A percentile compares a stretch with the other conserved stretches of the same genome.
Conservation (phyloP, 2,113 vertebrate genomes). For the Zosterops lateralis region DNA sequence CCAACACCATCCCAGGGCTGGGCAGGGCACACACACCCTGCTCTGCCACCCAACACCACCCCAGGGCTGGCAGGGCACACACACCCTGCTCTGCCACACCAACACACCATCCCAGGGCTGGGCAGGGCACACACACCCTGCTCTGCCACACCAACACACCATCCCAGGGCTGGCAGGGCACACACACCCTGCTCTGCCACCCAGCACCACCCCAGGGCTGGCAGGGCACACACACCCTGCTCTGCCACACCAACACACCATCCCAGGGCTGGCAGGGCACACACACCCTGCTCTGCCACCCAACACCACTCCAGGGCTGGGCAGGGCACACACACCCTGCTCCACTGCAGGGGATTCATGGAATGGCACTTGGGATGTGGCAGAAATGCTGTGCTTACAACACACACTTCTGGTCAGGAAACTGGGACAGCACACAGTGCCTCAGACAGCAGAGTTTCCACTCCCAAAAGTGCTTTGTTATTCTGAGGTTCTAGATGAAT, state of each 20-base stretch:
- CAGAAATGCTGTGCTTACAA: fast-evolving
- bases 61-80: neutral
- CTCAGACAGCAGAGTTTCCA: neutral
- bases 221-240: neutral
- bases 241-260: neutral
- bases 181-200: neutral
- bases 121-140: neutral
- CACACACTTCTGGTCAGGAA: neutral
- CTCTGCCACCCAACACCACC: neutral
- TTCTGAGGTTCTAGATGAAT: neutral
- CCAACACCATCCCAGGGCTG: too few species aligned
- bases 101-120: neutral
- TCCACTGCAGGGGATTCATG: fast-evolving
- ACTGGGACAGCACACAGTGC: neutral
- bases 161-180: neutral
- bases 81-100: neutral
- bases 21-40: neutral
- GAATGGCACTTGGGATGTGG: neutral
- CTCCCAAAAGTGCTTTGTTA: neutral
- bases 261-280: too few species aligned
- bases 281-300: neutral
- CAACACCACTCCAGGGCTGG: neutral
- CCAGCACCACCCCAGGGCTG: too few species aligned
- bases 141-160: neutral
- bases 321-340: neutral